These are phyloP conservation scores for Lithophane semibrunnea DNA, from an alignment of 2,888 invertebrate species.

Conservation along the genomic window DNA sequence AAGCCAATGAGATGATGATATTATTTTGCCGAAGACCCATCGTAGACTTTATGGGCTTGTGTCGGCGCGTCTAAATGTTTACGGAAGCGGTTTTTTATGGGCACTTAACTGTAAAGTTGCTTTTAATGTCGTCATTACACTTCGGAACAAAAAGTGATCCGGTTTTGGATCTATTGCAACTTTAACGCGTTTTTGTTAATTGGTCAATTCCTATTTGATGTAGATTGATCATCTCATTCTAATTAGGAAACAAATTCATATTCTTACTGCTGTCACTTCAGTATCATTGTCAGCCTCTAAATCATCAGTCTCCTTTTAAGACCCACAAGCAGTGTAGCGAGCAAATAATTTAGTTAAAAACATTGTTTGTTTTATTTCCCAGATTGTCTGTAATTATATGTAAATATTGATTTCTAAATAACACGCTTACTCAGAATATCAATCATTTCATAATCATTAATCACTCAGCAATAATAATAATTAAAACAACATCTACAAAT, in stretches of 20 bases:
- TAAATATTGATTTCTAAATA: conserved; percentile 39
- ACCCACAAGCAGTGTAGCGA: not conserved
- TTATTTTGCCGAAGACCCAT: conserved; percentile 76
- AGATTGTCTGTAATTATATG: not conserved
- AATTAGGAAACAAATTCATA: not conserved
- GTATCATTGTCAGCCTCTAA: not conserved
- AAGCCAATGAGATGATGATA: conserved; percentile 84
- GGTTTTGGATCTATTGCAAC: conserved; percentile 42
- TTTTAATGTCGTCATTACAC: conserved; percentile 49
- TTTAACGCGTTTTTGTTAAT: conserved; percentile 13
- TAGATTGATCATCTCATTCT: not conserved
- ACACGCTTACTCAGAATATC: conserved; percentile 29
- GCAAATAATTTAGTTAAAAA: not conserved
- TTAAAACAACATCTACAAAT: conserved; percentile 56
- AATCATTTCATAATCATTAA: conserved; percentile 37
- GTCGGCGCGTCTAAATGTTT: conserved; percentile 59
- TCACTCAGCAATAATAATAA: conserved; percentile 48
- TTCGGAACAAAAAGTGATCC: conserved; percentile 46
- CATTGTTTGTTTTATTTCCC: conserved; percentile 33
- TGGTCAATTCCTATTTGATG: not conserved
- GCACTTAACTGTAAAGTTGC: conserved; percentile 55
- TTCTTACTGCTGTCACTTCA: not conserved
- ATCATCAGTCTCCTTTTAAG: not conserved
- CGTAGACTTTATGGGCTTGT: conserved; percentile 65
- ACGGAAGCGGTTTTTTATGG: conserved; percentile 65